These are phyloP conservation scores for Psittacula echo DNA, from an alignment of 2,797 vertebrate species.

Conservation along the genomic window DNA sequence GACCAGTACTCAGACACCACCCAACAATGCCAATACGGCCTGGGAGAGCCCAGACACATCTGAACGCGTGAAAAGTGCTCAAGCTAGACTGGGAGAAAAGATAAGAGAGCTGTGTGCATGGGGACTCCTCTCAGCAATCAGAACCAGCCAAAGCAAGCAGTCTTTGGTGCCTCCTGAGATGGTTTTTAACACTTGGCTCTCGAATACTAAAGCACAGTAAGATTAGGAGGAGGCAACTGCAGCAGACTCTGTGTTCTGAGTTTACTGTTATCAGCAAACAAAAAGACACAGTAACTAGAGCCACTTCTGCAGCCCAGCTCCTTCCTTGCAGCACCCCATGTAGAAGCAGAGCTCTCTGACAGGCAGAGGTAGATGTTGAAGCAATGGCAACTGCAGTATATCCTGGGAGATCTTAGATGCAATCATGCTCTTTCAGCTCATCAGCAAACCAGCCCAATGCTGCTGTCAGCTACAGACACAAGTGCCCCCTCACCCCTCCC, in stretches of 20 bases:
- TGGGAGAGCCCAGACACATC: neutral
- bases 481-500: neutral
- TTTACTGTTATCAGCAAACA: neutral
- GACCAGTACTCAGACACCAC: too few relatives aligned
- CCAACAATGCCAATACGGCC: neutral
- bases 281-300: neutral
- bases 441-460: neutral
- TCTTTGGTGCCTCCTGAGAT: fast-evolving
- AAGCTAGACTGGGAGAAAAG: neutral
- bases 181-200: neutral
- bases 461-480: neutral
- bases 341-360: neutral
- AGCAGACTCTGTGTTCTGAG: neutral
- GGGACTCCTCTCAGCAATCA: neutral
- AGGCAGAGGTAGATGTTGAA: neutral
- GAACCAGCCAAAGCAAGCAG: neutral
- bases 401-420: neutral
- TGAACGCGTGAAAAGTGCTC: fast-evolving
- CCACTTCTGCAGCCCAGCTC: neutral
- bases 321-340: neutral
- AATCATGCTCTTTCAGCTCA: neutral
- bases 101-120: neutral
- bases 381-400: neutral
- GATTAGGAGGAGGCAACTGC: neutral
- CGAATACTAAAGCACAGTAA: neutral